Evolutionary conservation across 2,797 vertebrate species (phyloP), one percentile per base, ranked within the genome.

Genomic region (Nothura maculosa): DNA sequence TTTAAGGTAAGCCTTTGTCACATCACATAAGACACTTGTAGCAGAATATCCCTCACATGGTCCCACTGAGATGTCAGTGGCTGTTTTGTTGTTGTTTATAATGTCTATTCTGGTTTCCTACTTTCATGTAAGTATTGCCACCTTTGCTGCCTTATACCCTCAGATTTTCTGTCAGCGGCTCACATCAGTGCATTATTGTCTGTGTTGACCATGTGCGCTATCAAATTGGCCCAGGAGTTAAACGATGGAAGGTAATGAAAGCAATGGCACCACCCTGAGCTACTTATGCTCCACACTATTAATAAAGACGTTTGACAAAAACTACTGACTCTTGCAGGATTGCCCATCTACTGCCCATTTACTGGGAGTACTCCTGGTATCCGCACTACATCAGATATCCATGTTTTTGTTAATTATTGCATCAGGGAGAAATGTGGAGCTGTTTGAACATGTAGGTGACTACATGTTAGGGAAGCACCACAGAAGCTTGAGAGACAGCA

Each of bases 301-400:
- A 85, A 80, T 54, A 52, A 89, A 96, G 85, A 81, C 25, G 9
- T 92, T 83, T 83, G 94, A 64, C 19, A 76, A 81, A 81, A 91
- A 58, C n/a, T 55, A 81, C 61, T 40, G 87, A 22, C 12, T 74
- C 34, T 67, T 68, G n/a, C 58, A 89, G 66, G 55, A 66, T 7
- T 75, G 48, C 76, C 62, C 73, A 20, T n/a, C n/a, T n/a, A n/a
- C n/a, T n/a, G n/a, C n/a, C n/a, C n/a, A n/a, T n/a, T n/a, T n/a
- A n/a, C n/a, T 16, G 76, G 50, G 89, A 95, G 34, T 24, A 85
- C 8, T 61, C 20, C 81, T 0, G 0, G 0, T 0, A 82, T 50
- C 43, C 87, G 25, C 25, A 28, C 8, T 68, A 69, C 36, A 89
- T 72, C 36, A 18, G 19, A 42, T 62, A 48, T 47, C 24, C 70